These are phyloP conservation scores for Dione vanillae DNA, from an alignment of 2,888 invertebrate species.

Conservation along the genomic window DNA sequence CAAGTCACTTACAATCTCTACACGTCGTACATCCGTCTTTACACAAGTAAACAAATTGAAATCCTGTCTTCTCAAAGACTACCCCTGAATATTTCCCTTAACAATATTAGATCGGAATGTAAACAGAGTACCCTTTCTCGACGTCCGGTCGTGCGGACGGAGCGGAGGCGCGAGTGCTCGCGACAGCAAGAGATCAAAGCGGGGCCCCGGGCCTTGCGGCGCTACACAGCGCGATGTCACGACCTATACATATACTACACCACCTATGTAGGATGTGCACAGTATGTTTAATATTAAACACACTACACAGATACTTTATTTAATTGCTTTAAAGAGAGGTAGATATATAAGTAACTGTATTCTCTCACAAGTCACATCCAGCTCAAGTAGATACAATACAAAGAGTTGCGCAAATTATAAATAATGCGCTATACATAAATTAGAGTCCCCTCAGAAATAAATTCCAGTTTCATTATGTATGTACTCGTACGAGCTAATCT, in stretches of 20 bases:
- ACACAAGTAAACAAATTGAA: slow-evolving; percentile 24
- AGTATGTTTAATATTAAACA: not conserved
- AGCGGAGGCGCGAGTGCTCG: slow-evolving; percentile 33
- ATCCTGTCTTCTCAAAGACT: slow-evolving; percentile 19
- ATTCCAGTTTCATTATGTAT: slow-evolving; percentile 1
- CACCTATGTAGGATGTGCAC: not conserved
- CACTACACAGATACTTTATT: not conserved
- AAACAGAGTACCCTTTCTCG: slow-evolving; percentile 37
- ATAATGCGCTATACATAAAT: slow-evolving; percentile 6
- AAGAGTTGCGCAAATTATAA: not conserved
- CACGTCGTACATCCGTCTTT: not conserved
- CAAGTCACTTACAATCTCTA: not conserved
- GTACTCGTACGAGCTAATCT: slow-evolving; percentile 11
- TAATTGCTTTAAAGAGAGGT: not conserved
- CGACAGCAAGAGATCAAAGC: slow-evolving; percentile 42
- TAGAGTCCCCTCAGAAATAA: slow-evolving; percentile 10
- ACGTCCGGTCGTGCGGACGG: slow-evolving; percentile 26
- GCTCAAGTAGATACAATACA: not conserved
- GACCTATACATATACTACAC: too few species aligned
- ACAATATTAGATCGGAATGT: slow-evolving; percentile 42
- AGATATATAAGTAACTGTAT: not conserved
- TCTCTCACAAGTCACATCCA: not conserved
- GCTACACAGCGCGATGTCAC: not conserved
- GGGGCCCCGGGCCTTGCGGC: slow-evolving; percentile 26
- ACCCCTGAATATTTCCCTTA: slow-evolving; percentile 30